Evolutionary conservation across 2,113 vertebrate species (phyloP).

Genomic region (Platichthys stellatus): DNA sequence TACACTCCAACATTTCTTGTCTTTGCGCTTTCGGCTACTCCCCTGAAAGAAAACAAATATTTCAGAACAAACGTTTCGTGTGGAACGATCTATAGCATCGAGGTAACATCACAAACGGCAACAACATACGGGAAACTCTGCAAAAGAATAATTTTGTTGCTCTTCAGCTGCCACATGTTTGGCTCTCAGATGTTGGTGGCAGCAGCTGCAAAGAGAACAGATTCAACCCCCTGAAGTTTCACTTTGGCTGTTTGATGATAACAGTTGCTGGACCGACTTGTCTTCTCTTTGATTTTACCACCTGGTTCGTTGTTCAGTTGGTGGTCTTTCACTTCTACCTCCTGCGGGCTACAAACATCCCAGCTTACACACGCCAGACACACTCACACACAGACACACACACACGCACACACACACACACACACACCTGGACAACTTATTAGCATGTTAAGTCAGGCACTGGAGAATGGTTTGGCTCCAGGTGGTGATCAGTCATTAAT

Average conservation of each 20-base stretch:
- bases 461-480: conserved; percentile 53
- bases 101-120: background rate
- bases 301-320: conserved; percentile 72
- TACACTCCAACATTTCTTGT: no score
- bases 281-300: conserved; percentile 76
- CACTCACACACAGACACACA: background rate
- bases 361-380: background rate
- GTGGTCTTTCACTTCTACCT: conserved; percentile 70
- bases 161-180: conserved; percentile 28
- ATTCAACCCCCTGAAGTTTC: conserved; percentile 68
- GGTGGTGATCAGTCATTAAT: conserved; percentile 73
- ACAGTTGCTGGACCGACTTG: conserved; percentile 69
- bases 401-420: background rate
- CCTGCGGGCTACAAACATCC: conserved; percentile 62
- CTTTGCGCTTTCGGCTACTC: background rate
- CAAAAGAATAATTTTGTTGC: background rate
- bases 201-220: conserved; percentile 62
- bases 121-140: background rate
- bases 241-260: conserved; percentile 66
- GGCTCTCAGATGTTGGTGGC: conserved; percentile 50
- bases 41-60: background rate
- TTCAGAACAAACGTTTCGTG: background rate
- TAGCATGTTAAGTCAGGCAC: conserved; percentile 69
- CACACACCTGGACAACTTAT: conserved; percentile 56
- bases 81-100: background rate